phyloP scores from a whole-genome alignment of 2,888 invertebrate species.

The Lasius platythorax region DNA sequence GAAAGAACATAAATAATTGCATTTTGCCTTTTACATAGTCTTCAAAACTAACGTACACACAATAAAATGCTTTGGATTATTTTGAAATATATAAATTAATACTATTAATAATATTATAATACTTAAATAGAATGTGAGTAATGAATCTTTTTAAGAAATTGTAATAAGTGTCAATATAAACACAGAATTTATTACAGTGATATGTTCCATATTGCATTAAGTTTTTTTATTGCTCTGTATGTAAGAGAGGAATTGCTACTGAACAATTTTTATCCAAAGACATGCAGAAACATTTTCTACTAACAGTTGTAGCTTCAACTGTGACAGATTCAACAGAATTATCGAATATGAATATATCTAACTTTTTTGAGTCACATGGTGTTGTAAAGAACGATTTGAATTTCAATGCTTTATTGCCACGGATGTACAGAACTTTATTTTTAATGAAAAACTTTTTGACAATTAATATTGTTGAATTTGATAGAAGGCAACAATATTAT shows the following conservation, averaged over 20 bases:
- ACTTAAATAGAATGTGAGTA: too few species aligned
- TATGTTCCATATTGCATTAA: too few species aligned
- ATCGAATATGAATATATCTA: constrained; percentile 31
- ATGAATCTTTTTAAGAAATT: neutral
- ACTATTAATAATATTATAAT: too few species aligned
- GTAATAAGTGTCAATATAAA: too few species aligned
- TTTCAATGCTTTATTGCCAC: neutral
- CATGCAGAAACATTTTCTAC: neutral
- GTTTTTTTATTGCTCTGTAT: too few species aligned
- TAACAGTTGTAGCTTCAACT: neutral
- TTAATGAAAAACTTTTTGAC: neutral
- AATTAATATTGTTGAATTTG: neutral
- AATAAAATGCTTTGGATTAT: too few species aligned
- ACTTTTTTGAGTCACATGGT: constrained; percentile 47
- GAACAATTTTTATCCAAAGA: neutral
- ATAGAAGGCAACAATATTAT: constrained; percentile 49
- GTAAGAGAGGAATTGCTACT: neutral
- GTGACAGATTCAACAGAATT: constrained; percentile 18
- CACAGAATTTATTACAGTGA: too few species aligned
- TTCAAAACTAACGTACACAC: too few species aligned
- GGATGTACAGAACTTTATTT: constrained; percentile 5
- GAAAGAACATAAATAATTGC: too few species aligned
- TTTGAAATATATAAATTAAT: too few species aligned
- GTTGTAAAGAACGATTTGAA: constrained; percentile 30
- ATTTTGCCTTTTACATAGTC: too few species aligned